A percentile compares a stretch with the other conserved stretches of the same genome.
Conservation (phyloP, 2,797 vertebrate species). For the Spea hammondii region DNA sequence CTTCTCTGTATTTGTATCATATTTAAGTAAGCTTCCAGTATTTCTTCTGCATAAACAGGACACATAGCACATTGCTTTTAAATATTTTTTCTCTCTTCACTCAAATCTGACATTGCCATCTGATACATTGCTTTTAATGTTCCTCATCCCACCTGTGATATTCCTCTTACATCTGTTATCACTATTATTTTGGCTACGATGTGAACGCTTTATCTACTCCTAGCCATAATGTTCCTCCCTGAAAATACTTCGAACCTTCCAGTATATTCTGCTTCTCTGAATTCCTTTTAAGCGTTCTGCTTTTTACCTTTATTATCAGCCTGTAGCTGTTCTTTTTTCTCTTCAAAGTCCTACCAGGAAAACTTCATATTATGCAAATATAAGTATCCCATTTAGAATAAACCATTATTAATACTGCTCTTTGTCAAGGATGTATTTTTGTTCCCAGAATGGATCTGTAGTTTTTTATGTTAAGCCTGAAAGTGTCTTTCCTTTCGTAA, state of each 20-base stretch:
- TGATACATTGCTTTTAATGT: conserved; percentile 46
- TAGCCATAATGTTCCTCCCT: conserved; percentile 44
- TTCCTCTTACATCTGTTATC: conserved; percentile 50
- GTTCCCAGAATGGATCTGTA: not conserved
- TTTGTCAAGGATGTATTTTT: conserved; percentile 13
- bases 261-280: conserved; percentile 34
- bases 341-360: conserved; percentile 34
- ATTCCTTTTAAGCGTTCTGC: conserved; percentile 33
- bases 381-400: conserved; percentile 25
- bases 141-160: conserved; percentile 46
- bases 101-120: conserved; percentile 50
- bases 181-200: conserved; percentile 41
- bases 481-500: too few species aligned
- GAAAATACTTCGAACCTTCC: conserved; percentile 30
- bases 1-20: conserved; percentile 22
- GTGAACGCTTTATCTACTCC: conserved; percentile 33
- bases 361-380: conserved; percentile 29
- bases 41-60: conserved; percentile 36
- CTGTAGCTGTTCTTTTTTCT: conserved; percentile 32
- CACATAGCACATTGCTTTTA: conserved; percentile 25
- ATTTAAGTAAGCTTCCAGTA: conserved; percentile 34
- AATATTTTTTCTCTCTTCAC: conserved; percentile 40
- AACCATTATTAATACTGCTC: conserved; percentile 14
- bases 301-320: conserved; percentile 37
- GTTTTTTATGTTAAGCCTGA: too few species aligned